Conservation (phyloP, 1,140 invertebrate genomes). For the Scaptodrosophila lebanonensis region DNA sequence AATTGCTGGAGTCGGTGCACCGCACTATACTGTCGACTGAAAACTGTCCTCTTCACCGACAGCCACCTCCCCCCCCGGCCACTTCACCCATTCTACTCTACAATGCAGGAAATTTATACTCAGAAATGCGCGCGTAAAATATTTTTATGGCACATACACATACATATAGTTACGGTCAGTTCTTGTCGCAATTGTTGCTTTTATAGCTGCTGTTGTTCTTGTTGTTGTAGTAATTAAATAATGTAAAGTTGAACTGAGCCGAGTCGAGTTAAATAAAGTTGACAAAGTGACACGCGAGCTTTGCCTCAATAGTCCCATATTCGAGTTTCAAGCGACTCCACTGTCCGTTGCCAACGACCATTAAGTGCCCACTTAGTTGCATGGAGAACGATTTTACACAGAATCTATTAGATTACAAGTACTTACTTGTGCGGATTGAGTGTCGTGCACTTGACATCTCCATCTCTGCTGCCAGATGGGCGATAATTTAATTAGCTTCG, state of each 20-base stretch:
- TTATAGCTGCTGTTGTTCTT: constrained; percentile 46
- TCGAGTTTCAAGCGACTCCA: constrained; percentile 31
- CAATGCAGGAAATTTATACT: not conserved
- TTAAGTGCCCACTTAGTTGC: not conserved
- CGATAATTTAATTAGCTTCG: constrained; percentile 41
- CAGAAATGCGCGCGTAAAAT: constrained; percentile 37
- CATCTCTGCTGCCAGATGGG: constrained; percentile 11
- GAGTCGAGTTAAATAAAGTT: constrained; percentile 20
- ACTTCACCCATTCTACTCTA: not conserved
- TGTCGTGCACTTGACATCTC: constrained; percentile 42
- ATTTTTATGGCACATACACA: constrained; percentile 69
- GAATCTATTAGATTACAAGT: no score
- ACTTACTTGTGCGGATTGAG: no score
- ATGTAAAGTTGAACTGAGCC: constrained; percentile 50
- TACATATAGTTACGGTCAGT: no score
- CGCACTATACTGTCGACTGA: not conserved
- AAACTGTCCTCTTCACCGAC: not conserved
- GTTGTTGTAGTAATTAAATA: constrained; percentile 60
- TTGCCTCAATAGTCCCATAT: no score
- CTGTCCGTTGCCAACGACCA: no score
- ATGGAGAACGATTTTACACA: no score
- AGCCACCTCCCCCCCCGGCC: not conserved
- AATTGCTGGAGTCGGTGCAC: constrained; percentile 31
- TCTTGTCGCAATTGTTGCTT: constrained; percentile 46
- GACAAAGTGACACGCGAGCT: constrained; percentile 63